Conservation (phyloP, 2,888 invertebrate species). For the Lepidocyrtinus sp. region DNA sequence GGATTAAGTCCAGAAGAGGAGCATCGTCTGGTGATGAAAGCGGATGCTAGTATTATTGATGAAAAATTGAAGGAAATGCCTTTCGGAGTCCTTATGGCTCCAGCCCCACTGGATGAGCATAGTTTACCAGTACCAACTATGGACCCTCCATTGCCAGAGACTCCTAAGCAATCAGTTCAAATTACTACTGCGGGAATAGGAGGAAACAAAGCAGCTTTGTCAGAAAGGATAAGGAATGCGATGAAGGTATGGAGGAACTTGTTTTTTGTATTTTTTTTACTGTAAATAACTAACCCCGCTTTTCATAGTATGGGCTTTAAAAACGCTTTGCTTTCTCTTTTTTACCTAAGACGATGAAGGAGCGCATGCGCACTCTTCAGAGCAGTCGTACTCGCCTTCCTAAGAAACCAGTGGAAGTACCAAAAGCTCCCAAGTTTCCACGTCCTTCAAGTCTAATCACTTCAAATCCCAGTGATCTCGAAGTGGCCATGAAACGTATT, state of each 20-base stretch:
- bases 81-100: constrained; percentile 59
- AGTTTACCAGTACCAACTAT: constrained; percentile 63
- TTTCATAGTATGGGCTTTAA: no score
- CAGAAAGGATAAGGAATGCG: constrained; percentile 58
- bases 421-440: constrained; percentile 39
- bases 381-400: constrained; percentile 37
- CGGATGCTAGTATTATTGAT: constrained; percentile 66
- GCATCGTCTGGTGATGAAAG: constrained; percentile 66
- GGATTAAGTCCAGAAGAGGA: constrained; percentile 64
- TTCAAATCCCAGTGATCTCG: constrained; percentile 62
- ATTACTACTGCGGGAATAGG: constrained; percentile 34
- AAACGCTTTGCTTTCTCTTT: constrained; percentile 17
- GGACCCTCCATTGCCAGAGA: constrained; percentile 65
- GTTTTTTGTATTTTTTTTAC: no score
- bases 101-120: constrained; percentile 50
- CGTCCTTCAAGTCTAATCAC: constrained; percentile 61
- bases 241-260: constrained; percentile 64
- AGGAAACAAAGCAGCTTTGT: constrained; percentile 36
- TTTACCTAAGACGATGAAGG: constrained; percentile 48
- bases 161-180: constrained; percentile 29
- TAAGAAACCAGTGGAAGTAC: constrained; percentile 36
- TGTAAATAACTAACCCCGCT: no score
- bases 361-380: constrained; percentile 52
- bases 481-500: constrained; percentile 68
- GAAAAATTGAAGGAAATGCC: constrained; percentile 66